Conservation (phyloP, 2,888 invertebrate genomes). For the Mesorhabditis sp. region DNA sequence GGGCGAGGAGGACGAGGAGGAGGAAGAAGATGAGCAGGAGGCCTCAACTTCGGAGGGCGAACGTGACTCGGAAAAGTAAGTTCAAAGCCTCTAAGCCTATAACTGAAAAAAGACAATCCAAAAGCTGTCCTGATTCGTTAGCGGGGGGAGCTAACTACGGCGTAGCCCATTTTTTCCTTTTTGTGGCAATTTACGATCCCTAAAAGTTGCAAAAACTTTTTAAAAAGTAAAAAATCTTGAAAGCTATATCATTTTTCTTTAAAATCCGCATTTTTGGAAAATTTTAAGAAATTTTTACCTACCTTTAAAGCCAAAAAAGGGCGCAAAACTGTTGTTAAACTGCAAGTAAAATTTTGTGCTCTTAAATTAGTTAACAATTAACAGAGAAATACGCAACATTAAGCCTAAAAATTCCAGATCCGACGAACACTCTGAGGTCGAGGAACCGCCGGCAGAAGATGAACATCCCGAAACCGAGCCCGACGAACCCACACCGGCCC, state of each 20-base stretch:
- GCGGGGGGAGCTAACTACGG: neutral
- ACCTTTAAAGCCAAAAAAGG: too few species aligned
- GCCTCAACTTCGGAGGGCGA: neutral
- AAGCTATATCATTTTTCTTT: too few species aligned
- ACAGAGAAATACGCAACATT: too few species aligned
- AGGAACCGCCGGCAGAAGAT: neutral
- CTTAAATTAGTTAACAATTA: too few species aligned
- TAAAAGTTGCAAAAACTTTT: too few species aligned
- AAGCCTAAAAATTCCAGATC: neutral
- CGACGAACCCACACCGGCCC: neutral
- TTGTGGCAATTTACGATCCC: too few species aligned
- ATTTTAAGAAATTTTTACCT: too few species aligned
- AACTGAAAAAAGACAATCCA: neutral
- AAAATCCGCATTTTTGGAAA: too few species aligned
- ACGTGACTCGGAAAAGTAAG: neutral
- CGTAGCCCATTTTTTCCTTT: too few species aligned
- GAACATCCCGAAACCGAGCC: neutral
- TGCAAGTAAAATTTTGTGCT: too few species aligned
- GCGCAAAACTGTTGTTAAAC: too few species aligned
- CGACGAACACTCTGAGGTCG: neutral
- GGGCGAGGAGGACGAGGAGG: slow-evolving; percentile 13
- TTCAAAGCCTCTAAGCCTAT: neutral
- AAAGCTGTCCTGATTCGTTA: neutral
- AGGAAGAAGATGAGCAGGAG: slow-evolving; percentile 13
- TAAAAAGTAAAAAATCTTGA: too few species aligned